Conservation (phyloP, 2,113 vertebrate species). For the Pionites leucogaster region DNA sequence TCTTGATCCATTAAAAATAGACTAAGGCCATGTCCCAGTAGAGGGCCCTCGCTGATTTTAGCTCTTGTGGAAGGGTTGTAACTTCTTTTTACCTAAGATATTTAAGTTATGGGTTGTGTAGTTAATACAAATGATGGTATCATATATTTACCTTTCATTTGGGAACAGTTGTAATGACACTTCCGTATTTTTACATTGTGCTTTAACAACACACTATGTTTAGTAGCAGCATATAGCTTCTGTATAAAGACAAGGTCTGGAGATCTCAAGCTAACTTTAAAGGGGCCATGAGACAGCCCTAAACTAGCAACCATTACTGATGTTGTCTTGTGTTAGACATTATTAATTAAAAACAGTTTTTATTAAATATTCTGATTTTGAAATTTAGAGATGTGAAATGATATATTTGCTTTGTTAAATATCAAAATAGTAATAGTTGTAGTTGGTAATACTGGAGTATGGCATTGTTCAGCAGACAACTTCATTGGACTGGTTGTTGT, state of each 20-base stretch:
- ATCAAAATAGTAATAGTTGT: neutral
- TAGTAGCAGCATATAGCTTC: neutral
- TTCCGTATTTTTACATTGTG: neutral
- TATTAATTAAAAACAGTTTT: neutral
- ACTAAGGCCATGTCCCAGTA: neutral
- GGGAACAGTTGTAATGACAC: neutral
- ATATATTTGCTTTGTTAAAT: neutral
- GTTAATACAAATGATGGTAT: neutral
- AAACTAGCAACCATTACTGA: neutral
- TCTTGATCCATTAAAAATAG: conserved; percentile 1
- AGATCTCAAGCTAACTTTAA: neutral
- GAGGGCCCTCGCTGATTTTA: neutral
- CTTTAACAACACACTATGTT: neutral
- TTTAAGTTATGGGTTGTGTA: neutral
- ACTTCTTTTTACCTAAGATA: neutral
- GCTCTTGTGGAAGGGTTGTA: neutral
- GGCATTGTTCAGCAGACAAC: conserved; percentile 7
- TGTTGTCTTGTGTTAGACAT: neutral
- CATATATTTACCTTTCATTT: neutral
- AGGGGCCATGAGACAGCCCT: neutral
- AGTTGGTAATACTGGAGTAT: neutral
- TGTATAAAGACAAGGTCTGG: neutral
- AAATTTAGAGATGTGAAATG: neutral
- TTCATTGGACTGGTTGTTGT: conserved; percentile 34
- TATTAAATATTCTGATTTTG: neutral